Evolutionary conservation across 2,113 vertebrate species (phyloP).

Genomic region (Melozone crissalis): DNA sequence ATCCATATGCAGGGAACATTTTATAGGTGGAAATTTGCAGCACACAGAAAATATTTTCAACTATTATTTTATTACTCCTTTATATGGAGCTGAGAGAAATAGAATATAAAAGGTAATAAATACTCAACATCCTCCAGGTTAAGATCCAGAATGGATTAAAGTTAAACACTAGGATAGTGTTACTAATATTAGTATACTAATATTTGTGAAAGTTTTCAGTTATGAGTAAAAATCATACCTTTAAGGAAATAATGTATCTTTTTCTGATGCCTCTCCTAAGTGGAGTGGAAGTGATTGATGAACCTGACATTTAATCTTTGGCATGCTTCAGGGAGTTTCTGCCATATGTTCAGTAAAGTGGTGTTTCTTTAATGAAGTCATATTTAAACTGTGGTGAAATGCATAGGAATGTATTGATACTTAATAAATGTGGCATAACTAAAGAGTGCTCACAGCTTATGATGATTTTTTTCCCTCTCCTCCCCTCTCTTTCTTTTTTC

Average conservation of each 20-base stretch:
- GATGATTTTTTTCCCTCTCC: background rate
- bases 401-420: background rate
- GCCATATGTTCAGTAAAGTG: background rate
- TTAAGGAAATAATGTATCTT: background rate
- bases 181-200: background rate
- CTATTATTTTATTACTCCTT: background rate
- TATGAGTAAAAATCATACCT: background rate
- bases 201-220: background rate
- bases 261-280: background rate
- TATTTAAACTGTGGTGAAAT: background rate
- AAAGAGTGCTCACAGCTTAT: background rate
- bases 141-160: background rate
- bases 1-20: background rate
- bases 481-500: background rate
- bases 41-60: background rate
- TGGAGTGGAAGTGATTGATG: slow-evolving; percentile 7
- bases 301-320: slow-evolving; percentile 32
- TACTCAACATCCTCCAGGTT: background rate
- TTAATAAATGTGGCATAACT: background rate
- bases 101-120: background rate
- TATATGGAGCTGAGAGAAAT: background rate
- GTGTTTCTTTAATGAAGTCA: background rate
- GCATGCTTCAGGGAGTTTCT: background rate
- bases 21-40: background rate
- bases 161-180: background rate